Evolutionary conservation across 2,113 vertebrate species (phyloP), one percentile per base, ranked within the genome.

Genomic region (Peromyscus maniculatus): DNA sequence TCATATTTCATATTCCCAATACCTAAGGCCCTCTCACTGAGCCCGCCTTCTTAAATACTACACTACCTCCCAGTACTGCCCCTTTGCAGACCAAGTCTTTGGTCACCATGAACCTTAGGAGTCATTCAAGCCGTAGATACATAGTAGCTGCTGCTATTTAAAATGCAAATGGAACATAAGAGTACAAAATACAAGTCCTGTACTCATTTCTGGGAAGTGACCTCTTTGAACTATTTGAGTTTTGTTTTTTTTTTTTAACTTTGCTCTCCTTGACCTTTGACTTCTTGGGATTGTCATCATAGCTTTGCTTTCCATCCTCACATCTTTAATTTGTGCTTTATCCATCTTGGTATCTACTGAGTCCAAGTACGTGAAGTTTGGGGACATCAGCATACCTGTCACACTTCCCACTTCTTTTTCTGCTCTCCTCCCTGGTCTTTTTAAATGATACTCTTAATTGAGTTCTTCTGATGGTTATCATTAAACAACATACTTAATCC

Each of bases 381-480:
- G 33, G 87, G 72, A 69, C 82, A 87, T 67, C 39, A 87, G 62
- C 43, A 57, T 4, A 57, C 33, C 80, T 69, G n/a, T 0, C 66
- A 4, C 28, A 52, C 24, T 46, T 66, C 24, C 87, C 46, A 75
- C 36, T 78, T 95, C 57, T 46, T 52, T 93, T 80, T 72, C 67
- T 11, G n/a, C 33, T 77, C 52, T 55, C 36, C 67, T 78, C 33
- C 39, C 39, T n/a, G 22, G 10, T 74, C 39, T 93, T 92, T 83
- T 10, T 74, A 52, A 96, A 21, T 28, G 26, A 43, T 43, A 49
- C 28, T 78, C 28, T 87, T 95, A 28, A 59, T 94, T 83, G 71
- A 69, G 24, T 90, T 97, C 39, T 80, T 71, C 75, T 90, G 59
- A 74, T 83, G 59, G 78, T 31, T 90, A 91, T 88, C 67, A 39